A percentile compares a stretch with the other conserved stretches of the same genome.
These are phyloP conservation scores for Magallana nippona DNA, from an alignment of 2,888 invertebrate species.

Conservation along the genomic window DNA sequence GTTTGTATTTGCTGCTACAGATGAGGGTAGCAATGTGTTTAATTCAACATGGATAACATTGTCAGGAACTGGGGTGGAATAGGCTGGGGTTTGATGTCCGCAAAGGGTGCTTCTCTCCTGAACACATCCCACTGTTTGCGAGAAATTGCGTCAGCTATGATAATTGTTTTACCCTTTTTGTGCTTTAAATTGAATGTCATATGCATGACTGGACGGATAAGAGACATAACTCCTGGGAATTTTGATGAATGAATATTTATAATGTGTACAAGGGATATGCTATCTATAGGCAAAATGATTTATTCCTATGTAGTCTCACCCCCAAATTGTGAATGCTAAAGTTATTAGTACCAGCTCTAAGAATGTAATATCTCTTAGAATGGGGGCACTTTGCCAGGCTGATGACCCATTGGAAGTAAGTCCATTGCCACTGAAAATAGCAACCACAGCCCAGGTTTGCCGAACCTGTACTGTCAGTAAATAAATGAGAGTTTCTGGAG, in stretches of 20 bases:
- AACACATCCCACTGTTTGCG: no score
- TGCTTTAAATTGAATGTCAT: conserved; percentile 25
- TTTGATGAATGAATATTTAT: conserved; percentile 32
- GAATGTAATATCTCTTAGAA: background rate
- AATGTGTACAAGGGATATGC: background rate
- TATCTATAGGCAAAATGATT: background rate
- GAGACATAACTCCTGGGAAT: background rate
- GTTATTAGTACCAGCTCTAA: conserved; percentile 14
- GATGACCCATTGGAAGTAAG: background rate
- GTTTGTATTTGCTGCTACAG: no score
- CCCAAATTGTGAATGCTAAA: background rate
- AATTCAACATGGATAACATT: no score
- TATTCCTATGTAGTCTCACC: no score
- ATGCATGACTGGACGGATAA: conserved; percentile 13
- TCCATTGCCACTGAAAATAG: conserved; percentile 16
- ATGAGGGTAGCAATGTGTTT: no score
- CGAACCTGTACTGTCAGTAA: background rate
- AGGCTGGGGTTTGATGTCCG: background rate
- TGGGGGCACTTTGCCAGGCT: background rate
- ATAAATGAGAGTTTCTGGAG: background rate
- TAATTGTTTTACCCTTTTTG: conserved; percentile 9
- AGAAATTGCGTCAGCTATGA: conserved; percentile 35
- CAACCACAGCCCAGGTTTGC: background rate
- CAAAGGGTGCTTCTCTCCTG: no score
- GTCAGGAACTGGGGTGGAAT: no score